Base-by-base conservation (phyloP, 2,888 invertebrate species). In the Therioaphis trifolii region DNA sequence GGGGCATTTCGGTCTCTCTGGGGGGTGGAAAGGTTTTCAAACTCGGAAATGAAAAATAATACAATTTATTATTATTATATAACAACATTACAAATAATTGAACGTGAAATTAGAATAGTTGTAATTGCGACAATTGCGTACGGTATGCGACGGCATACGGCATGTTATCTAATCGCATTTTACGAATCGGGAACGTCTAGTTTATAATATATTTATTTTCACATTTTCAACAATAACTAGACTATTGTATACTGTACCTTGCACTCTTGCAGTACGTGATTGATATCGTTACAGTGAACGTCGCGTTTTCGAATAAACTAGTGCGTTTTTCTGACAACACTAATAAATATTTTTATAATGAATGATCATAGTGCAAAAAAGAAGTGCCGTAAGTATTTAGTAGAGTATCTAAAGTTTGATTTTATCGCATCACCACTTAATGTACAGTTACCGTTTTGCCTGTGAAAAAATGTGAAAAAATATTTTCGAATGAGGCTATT, bases 261-360 rank as follows among this genome's bases (percentile, higher is more conserved):
- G 52, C 72, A 40, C 24, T 58, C 72, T 72, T 72, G 72, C 72
- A 58, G 58, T 75, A 21, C 55, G 74, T 35, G 74, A 74, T 74
- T 74, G 35, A 55, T 74, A 74, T 74, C 55, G 35, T 3, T 29
- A 55, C 55, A 14, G 29, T 55, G 71, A 27, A 71, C 71, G 49
- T 71, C 71, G 71, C 27, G 49, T 52, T 71, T 71, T 71, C 71
- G 49, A 71, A 52, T 71, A 71, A 71, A 49, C 71, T 4, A 71
- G 27, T 58, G 58, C n/a, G 72, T 55, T 72, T 71, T 46, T 71
- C 46, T 72, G 52, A 55, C 52, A 52, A 72, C 18, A 72, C 18
- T 72, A 72, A 61, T 75, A 61, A 75, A 75, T 75, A 75, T 75
- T 75, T 66, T 75, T 61, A 61, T 75, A 75, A 75, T 75, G 75